Evolutionary conservation across 1,140 invertebrate genomes (phyloP).

Genomic region (Araneus ventricosus): DNA sequence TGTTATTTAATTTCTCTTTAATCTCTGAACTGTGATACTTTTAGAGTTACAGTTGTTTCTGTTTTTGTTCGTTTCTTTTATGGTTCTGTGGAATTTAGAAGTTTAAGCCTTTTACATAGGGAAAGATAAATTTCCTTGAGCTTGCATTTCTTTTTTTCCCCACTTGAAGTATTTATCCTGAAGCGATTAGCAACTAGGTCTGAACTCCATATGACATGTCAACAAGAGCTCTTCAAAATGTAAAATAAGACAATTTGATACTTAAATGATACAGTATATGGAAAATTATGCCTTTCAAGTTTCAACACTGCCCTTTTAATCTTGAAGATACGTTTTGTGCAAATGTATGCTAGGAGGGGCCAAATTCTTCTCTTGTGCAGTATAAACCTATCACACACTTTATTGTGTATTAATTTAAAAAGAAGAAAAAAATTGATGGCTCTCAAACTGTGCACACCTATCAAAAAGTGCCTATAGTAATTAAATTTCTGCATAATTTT

Average conservation of each 20-base stretch:
- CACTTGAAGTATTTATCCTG: slow-evolving; percentile 13
- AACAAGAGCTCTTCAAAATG: slow-evolving; percentile 49
- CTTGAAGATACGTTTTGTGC: slow-evolving; percentile 14
- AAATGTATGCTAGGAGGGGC: background rate
- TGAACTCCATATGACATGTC: slow-evolving; percentile 32
- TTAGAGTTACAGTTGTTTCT: slow-evolving; percentile 61
- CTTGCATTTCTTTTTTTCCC: slow-evolving; percentile 48
- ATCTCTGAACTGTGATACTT: slow-evolving; percentile 72
- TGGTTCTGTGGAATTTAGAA: slow-evolving; percentile 8
- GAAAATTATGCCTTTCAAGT: slow-evolving; percentile 55
- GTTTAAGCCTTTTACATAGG: slow-evolving; percentile 33
- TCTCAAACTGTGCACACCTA: slow-evolving; percentile 32
- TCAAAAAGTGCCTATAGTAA: slow-evolving; percentile 55
- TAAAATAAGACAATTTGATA: background rate
- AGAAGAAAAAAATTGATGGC: background rate
- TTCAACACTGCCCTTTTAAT: slow-evolving; percentile 44
- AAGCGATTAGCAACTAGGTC: slow-evolving; percentile 51
- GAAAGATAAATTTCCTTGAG: slow-evolving; percentile 53
- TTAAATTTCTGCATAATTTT: slow-evolving; percentile 47
- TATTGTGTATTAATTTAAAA: background rate
- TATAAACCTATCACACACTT: background rate
- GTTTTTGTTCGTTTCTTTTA: slow-evolving; percentile 15
- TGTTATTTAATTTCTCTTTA: slow-evolving; percentile 63
- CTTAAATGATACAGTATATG: background rate
- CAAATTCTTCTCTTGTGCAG: background rate